A percentile compares a stretch with the other conserved stretches of the same genome.
Evolutionary conservation across 2,888 invertebrate genomes (phyloP).

Genomic region (Dastarcus helophoroides): DNA sequence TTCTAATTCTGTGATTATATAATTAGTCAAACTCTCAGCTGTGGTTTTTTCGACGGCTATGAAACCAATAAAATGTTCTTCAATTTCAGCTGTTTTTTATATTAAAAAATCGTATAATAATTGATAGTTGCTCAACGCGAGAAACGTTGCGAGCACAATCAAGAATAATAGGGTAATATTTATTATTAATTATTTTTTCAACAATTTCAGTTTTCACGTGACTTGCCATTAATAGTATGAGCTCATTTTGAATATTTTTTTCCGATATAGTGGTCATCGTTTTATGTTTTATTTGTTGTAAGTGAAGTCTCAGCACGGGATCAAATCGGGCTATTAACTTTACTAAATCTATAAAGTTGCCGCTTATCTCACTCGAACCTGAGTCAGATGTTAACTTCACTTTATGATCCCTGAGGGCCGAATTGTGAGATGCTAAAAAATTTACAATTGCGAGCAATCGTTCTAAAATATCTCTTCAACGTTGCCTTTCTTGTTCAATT

Average conservation of each 20-base stretch:
- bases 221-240: constrained; percentile 10
- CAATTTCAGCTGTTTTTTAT: constrained; percentile 7
- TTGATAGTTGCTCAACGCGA: constrained; percentile 7
- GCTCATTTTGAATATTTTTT: constrained; percentile 9
- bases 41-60: constrained; percentile 10
- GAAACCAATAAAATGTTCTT: constrained; percentile 10
- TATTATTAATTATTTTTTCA: constrained; percentile 8
- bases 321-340: constrained; percentile 6
- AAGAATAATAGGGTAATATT: constrained; percentile 10
- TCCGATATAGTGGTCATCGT: constrained; percentile 2
- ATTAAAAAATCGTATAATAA: constrained; percentile 8
- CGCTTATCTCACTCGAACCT: constrained; percentile 6
- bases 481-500: constrained; percentile 7
- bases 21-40: constrained; percentile 10
- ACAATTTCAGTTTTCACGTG: constrained; percentile 8
- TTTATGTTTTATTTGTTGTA: constrained; percentile 5
- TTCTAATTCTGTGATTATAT: constrained; percentile 10
- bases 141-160: constrained; percentile 10
- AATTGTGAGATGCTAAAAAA: constrained; percentile 6
- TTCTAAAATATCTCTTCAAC: constrained; percentile 7
- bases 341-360: constrained; percentile 6
- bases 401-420: constrained; percentile 6
- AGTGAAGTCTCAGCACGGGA: constrained; percentile 7
- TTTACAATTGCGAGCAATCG: constrained; percentile 7
- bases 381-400: constrained; percentile 6